phyloP scores from a whole-genome alignment of 2,888 invertebrate species.

The Salticus scenicus region DNA sequence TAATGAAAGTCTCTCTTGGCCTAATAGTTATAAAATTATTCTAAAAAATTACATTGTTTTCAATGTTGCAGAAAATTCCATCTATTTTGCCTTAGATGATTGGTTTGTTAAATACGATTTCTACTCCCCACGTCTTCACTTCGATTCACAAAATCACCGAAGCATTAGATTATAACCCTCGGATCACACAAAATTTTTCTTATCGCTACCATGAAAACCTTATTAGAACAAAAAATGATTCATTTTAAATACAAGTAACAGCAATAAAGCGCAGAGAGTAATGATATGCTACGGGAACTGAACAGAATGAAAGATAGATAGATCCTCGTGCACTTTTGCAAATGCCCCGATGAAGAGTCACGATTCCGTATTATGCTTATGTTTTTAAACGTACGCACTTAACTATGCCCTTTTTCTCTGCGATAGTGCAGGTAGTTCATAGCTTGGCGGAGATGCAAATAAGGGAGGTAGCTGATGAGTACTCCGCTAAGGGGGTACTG shows the following conservation, averaged over 20 bases:
- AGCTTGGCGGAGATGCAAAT: no score
- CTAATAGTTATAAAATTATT: no score
- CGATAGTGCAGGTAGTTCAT: neutral
- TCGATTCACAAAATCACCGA: neutral
- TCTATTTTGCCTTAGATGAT: no score
- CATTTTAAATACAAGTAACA: neutral
- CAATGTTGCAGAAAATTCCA: no score
- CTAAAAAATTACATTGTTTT: no score
- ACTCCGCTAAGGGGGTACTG: neutral
- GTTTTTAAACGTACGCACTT: neutral
- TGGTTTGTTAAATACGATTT: no score
- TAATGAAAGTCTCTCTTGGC: no score
- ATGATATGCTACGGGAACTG: neutral
- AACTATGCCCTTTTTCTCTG: neutral
- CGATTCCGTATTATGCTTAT: neutral
- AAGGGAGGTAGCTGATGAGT: no score
- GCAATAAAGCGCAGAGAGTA: neutral
- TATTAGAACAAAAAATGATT: neutral
- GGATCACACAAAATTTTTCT: neutral
- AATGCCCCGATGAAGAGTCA: neutral
- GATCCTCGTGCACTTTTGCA: neutral
- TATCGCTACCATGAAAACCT: neutral
- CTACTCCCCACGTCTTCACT: no score
- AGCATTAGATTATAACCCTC: neutral
- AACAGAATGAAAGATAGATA: neutral